Evolutionary conservation across 30 jellyfish, hydroid and myxozoan species (phyloP), one percentile per base, ranked within the genome.

Genomic region (Nemopilema nomurai): DNA sequence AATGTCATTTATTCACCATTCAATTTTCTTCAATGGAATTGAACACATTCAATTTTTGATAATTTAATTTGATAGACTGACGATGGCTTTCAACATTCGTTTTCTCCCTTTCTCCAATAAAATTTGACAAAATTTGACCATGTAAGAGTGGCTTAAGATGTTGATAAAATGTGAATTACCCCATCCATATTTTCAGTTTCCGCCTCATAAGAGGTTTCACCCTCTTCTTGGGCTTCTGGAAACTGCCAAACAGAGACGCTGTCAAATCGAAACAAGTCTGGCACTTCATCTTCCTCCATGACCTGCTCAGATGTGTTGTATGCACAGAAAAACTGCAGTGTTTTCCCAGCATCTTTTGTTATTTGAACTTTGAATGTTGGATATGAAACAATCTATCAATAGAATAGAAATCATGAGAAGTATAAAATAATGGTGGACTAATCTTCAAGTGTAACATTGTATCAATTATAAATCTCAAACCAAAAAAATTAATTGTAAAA

Each of bases 141-240:
- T 32, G 52, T 67, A 27, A 70, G 28, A 23, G 8, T 13, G n/a
- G 26, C 8, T 8, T 9, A 70, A 70, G 0, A 8, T 3, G 13
- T 71, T 71, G 49, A 76, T 8, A 3, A 26, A 62, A 7, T 1
- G 16, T 17, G 0, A 68, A 85, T 70, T 77, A 92, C 98, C 66
- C 95, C 93, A 70, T 92, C 98, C 98, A 92, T 92, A 30, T 79
- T 92, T 75, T 92, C 98, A 4, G 98, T 88, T 65, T 92, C 98
- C 9, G 98, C 98, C 27, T 92, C 96, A 74, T 87, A 92, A 7
- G 86, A 73, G 16, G 71, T 33, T 62, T 72, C 90, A 19, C 88
- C 96, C 20, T 81, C 87, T 16, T 68, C 84, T 68, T 81, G 79
- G 1, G 91, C 96, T 8, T 76, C 92, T 16, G 91, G 93, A 28